Base-by-base conservation (phyloP, 2,113 vertebrate genomes). In the Carlito syrichta region DNA sequence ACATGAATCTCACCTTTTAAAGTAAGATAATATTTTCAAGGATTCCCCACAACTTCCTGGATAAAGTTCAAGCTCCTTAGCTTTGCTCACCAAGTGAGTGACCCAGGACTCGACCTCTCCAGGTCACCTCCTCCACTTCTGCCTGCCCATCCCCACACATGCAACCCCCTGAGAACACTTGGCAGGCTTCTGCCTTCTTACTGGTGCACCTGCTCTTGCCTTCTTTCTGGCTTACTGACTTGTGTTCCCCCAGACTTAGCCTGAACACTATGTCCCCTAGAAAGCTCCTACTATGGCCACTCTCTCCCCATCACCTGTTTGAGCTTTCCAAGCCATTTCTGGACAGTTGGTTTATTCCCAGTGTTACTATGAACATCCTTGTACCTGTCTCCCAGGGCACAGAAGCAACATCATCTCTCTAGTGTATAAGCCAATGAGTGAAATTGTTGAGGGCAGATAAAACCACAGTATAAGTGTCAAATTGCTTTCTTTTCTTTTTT, bases 181-280 rank as follows among this genome's bases (percentile, higher is more conserved):
- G 3, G n/a, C 16, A 7, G 63, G 32, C 32, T 66, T 16, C 32
- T n/a, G 16, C 32, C 63, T 66, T 32, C 32, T 66, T n/a, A 16
- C 13, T 1, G 3, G 16, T 2, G 63, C 63, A 13, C 63, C 35
- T 19, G 14, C 6, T 0, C 0, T 32, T 66, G 14, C 63, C 32
- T 60, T 27, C 58, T 66, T 32, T 17, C n/a, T 30, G 52, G 27
- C 27, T 50, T 88, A n/a, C 66, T n/a, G 66, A 6, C n/a, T 25
- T 79, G 16, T 23, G 16, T 56, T 40, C 43, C 32, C 25, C 12
- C 73, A 10, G 30, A 68, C 40, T 16, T 19, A 48, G 27, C 56
- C 14, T 32, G 25, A 48, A 16, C 48, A 14, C 30, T 54, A 20
- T 40, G 30, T 38, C 62, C 14, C 62, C 10, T 4, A 52, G 63